A percentile compares a stretch with the other conserved stretches of the same genome.
These are phyloP conservation scores for Dynastes hyllus DNA, from an alignment of 2,888 invertebrate genomes.

Conservation along the genomic window DNA sequence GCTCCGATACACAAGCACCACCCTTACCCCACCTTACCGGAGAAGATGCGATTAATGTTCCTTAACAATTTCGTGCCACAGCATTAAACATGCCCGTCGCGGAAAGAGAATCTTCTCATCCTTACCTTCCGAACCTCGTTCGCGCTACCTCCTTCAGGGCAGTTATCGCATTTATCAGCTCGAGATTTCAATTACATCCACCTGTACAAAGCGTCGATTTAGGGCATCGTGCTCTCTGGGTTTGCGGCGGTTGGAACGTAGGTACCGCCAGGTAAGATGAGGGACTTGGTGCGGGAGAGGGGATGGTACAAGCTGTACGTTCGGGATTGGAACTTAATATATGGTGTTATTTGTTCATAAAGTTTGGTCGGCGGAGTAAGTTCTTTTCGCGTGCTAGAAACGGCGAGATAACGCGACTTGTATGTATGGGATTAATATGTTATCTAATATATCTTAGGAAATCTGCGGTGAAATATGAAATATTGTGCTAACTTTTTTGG, in stretches of 20 bases:
- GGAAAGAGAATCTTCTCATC: conserved; percentile 6
- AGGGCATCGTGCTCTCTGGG: background rate
- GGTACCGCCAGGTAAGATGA: background rate
- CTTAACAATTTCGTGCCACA: conserved; percentile 65
- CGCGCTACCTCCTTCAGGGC: conserved; percentile 52
- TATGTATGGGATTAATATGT: no score
- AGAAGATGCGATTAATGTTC: conserved; percentile 64
- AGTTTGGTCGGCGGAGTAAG: background rate
- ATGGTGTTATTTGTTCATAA: conserved; percentile 7
- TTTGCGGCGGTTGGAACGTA: background rate
- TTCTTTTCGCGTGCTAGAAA: conserved; percentile 1
- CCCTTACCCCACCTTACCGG: conserved; percentile 52
- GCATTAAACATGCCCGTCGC: conserved; percentile 62
- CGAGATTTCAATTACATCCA: conserved; percentile 64
- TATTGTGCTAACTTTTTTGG: no score
- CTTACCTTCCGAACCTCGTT: background rate
- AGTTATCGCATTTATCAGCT: conserved; percentile 62
- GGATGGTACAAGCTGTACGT: background rate
- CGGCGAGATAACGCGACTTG: background rate
- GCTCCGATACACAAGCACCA: background rate
- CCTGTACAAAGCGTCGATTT: conserved; percentile 49
- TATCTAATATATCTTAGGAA: no score
- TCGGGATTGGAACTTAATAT: background rate
- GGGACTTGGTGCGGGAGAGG: background rate
- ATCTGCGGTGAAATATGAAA: no score